phyloP scores from a whole-genome alignment of 2,113 vertebrate species.

The Empidonax traillii region DNA sequence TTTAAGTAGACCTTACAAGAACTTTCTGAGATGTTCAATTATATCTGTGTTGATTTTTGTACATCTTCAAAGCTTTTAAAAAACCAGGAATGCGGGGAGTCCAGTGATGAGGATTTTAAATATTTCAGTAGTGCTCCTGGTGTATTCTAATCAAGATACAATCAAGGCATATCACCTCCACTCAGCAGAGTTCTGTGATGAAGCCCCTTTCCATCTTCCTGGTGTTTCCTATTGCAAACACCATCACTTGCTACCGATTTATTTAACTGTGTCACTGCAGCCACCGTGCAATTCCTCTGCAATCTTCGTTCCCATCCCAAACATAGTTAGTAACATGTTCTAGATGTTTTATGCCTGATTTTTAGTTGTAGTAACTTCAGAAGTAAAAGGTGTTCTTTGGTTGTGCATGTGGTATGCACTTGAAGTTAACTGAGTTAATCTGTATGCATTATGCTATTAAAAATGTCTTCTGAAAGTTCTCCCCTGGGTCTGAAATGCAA shows the following conservation, averaged over 20 bases:
- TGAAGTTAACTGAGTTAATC: background rate
- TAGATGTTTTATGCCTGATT: background rate
- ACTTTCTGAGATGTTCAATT: background rate
- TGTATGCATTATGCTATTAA: background rate
- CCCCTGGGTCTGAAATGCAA: background rate
- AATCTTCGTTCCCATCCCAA: background rate
- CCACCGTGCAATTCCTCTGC: background rate
- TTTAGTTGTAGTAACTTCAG: background rate
- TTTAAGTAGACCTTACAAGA: background rate
- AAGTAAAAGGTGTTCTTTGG: background rate
- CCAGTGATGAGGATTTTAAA: background rate
- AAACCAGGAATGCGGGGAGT: background rate
- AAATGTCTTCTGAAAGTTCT: background rate
- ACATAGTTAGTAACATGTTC: background rate
- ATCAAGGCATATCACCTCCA: background rate
- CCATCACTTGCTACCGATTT: background rate
- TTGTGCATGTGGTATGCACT: background rate
- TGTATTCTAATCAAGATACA: conserved; percentile 32
- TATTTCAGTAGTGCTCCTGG: background rate
- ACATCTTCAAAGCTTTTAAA: background rate
- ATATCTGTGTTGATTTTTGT: conserved; percentile 22
- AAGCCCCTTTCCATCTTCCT: background rate
- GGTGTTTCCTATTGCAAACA: background rate
- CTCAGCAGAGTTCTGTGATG: background rate
- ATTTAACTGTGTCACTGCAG: background rate